These are phyloP conservation scores for Onychostruthus taczanowskii DNA, from an alignment of 2,113 vertebrate genomes.

Conservation along the genomic window DNA sequence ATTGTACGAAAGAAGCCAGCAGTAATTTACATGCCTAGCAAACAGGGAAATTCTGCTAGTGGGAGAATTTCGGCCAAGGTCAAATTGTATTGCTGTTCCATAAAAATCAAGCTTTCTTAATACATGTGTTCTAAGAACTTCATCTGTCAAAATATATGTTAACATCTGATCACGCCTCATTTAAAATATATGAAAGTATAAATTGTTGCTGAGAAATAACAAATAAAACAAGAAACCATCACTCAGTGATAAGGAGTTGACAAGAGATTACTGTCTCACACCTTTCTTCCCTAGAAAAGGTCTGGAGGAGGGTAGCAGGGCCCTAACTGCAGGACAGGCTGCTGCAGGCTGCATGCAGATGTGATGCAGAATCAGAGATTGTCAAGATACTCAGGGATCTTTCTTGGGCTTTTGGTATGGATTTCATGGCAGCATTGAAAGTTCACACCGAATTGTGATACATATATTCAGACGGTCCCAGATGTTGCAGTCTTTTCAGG, in stretches of 20 bases:
- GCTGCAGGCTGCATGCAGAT: background rate
- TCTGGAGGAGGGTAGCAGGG: background rate
- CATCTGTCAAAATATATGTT: background rate
- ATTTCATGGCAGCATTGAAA: background rate
- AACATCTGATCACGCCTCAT: background rate
- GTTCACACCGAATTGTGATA: background rate
- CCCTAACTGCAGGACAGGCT: background rate
- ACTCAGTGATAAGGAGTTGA: background rate
- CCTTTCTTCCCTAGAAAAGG: background rate
- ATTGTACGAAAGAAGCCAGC: slow-evolving; percentile 27
- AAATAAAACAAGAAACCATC: background rate
- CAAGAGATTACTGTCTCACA: background rate
- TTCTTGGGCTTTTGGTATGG: background rate
- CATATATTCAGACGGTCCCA: background rate
- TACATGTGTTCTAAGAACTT: background rate
- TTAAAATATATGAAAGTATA: background rate
- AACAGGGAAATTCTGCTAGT: background rate
- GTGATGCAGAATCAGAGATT: background rate
- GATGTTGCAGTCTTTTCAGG: background rate
- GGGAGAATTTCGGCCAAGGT: background rate
- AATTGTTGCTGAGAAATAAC: background rate
- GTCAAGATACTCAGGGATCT: background rate
- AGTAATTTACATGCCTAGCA: background rate
- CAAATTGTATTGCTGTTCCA: background rate
- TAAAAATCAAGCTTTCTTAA: background rate